Evolutionary conservation across 2,113 vertebrate genomes (phyloP).

Genomic region (Megaleporinus macrocephalus): DNA sequence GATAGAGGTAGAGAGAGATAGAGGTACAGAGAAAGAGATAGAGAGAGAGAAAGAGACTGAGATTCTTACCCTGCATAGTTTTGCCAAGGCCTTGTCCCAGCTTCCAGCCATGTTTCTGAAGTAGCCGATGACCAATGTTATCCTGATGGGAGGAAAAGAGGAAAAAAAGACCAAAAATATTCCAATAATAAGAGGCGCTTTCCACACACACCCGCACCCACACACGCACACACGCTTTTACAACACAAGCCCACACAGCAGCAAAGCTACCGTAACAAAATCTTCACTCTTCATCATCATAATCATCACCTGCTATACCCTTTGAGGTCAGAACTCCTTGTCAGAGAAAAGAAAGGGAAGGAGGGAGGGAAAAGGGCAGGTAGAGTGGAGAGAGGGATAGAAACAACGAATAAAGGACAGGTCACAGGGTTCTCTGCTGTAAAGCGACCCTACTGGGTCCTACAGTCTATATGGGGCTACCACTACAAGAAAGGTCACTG

Average conservation of each 20-base stretch:
- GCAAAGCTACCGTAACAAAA: slow-evolving; percentile 69
- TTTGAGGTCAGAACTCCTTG: slow-evolving; percentile 75
- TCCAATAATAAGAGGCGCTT: slow-evolving; percentile 99
- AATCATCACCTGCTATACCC: slow-evolving; percentile 71
- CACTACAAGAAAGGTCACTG: neutral
- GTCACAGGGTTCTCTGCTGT: slow-evolving; percentile 25
- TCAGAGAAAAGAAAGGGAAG: slow-evolving; percentile 60
- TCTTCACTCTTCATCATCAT: slow-evolving; percentile 57
- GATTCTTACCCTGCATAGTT: slow-evolving; percentile 95
- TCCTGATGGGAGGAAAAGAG: slow-evolving; percentile 96
- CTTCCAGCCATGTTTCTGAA: slow-evolving; percentile 99
- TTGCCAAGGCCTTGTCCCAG: slow-evolving; percentile 99
- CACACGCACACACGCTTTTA: slow-evolving; percentile 61
- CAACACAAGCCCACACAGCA: slow-evolving; percentile 71
- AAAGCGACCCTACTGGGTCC: slow-evolving; percentile 9
- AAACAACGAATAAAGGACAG: slow-evolving; percentile 22
- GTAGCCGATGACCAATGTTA: slow-evolving; percentile 99
- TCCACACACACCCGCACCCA: slow-evolving; percentile 74
- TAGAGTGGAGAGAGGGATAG: slow-evolving; percentile 20
- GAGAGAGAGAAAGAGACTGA: neutral
- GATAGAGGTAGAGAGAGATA: slow-evolving; percentile 3
- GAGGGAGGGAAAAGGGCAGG: slow-evolving; percentile 51
- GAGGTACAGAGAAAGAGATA: slow-evolving; percentile 3
- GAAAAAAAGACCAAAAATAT: slow-evolving; percentile 99
- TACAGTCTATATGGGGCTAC: neutral